Evolutionary conservation across 2,888 invertebrate genomes (phyloP), one percentile per base, ranked within the genome.

Genomic region (Lasioglossum figueresi): DNA sequence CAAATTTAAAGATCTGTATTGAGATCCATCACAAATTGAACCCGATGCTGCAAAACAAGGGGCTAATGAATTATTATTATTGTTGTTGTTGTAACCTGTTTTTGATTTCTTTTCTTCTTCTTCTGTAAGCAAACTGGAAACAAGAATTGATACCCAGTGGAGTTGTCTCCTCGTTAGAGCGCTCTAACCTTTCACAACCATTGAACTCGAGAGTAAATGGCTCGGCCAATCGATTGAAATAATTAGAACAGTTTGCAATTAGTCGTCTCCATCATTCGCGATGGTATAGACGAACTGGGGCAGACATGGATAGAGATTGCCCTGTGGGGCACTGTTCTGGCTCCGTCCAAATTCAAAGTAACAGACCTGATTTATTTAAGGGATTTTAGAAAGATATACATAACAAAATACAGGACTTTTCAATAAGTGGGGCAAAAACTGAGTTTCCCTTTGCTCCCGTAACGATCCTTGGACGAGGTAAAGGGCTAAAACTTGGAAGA

Each of bases 191-290:
- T 34, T 66, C 34, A 31, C 23, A 66, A 34, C 23, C 66, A 34
- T 66, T 34, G 34, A 66, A 66, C 34, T 34, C 66, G 34, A 23
- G 34, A 66, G 34, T 31, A 66, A 66, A 66, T 23, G 16, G 23
- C 23, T 66, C 66, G 66, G 10, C 34, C 34, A 34, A 66, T 66
- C 66, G 66, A 66, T 66, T 31, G 34, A 34, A 66, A 66, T 66
- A 66, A 66, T 66, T 66, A 66, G 66, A 31, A 31, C 66, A 66
- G 34, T 34, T 66, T 19, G 34, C 34, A 31, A 34, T 34, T 34
- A 34, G 66, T 34, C 66, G 34, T 66, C 19, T 19, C 23, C 8
- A 31, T 19, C 34, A 4, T 66, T 34, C 66, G 66, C 66, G 34
- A 23, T 19, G 66, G 34, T 31, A 5, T 16, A 63, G 63, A 31